Evolutionary conservation across 1,140 invertebrate genomes (phyloP).

Genomic region (Ladona fulva): DNA sequence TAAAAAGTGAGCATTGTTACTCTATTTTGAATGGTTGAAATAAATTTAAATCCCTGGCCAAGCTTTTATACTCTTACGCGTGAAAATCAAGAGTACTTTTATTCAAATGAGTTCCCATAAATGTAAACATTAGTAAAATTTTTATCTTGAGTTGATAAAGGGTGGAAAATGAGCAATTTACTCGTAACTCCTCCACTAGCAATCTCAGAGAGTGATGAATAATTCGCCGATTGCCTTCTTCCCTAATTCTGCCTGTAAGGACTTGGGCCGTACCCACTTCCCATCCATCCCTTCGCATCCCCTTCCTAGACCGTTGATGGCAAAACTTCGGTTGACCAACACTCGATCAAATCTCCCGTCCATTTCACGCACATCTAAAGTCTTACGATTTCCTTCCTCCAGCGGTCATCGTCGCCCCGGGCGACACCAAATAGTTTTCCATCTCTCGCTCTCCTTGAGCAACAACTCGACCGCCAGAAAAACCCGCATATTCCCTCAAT

Average conservation of each 20-base stretch:
- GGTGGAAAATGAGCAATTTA: too few species aligned
- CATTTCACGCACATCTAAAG: not conserved
- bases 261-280: not conserved
- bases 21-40: too few species aligned
- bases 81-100: too few species aligned
- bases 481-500: not conserved
- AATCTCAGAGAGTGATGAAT: not conserved
- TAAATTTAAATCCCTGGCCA: too few species aligned
- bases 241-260: not conserved
- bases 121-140: too few species aligned
- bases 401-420: not conserved
- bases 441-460: not conserved
- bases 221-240: not conserved
- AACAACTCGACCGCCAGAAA: not conserved
- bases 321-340: not conserved
- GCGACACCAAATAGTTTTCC: not conserved
- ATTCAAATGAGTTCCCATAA: too few species aligned
- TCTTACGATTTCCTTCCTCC: not conserved
- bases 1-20: too few species aligned
- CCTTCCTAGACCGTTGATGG: not conserved
- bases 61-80: too few species aligned
- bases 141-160: too few species aligned
- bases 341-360: not conserved
- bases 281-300: not conserved
- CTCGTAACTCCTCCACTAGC: too few species aligned